Evolutionary conservation across 2,888 invertebrate species (phyloP), one percentile per base, ranked within the genome.

Genomic region (Malthinus flaveolus): DNA sequence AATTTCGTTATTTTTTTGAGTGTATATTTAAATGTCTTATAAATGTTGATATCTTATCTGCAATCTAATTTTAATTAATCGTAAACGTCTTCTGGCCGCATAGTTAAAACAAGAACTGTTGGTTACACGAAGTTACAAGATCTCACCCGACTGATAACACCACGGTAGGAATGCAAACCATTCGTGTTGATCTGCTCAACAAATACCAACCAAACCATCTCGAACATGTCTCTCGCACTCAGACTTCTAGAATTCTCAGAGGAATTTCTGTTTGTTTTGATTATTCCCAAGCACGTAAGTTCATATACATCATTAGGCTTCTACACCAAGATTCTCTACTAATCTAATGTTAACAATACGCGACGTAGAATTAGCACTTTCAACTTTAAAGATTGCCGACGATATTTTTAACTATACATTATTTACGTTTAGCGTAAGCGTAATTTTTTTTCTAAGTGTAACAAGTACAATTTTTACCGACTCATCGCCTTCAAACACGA

Each of bases 61-160:
- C 71, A 71, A 74, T 74, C 72, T 72, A 73, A 74, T 73, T 74
- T 73, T 73, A 74, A 75, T 75, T 73, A 74, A 75, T 74, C 73
- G 72, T 73, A 73, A 73, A 72, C 66, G 75, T 73, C 74, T 70
- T 65, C 47, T 71, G 66, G 67, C 64, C 71, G 69, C 72, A 73
- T 72, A 72, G 70, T 71, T 70, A 67, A 67, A 67, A 67, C 68
- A 65, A 67, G 68, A 68, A 71, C 68, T 69, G 69, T 70, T 60
- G 60, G 60, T 68, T 68, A 70, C 59, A 59, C 56, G 56, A 58
- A 65, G 64, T 71, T 71, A 71, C 72, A 65, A 72, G 72, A 73
- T 73, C 68, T 69, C 67, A 65, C 64, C 67, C 64, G 70, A 56
- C 66, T 69, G 73, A 72, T 72, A 71, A 71, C 69, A 61, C 65